phyloP scores from a whole-genome alignment of 2,797 vertebrate genomes.

The Pipistrellus pygmaeus region DNA sequence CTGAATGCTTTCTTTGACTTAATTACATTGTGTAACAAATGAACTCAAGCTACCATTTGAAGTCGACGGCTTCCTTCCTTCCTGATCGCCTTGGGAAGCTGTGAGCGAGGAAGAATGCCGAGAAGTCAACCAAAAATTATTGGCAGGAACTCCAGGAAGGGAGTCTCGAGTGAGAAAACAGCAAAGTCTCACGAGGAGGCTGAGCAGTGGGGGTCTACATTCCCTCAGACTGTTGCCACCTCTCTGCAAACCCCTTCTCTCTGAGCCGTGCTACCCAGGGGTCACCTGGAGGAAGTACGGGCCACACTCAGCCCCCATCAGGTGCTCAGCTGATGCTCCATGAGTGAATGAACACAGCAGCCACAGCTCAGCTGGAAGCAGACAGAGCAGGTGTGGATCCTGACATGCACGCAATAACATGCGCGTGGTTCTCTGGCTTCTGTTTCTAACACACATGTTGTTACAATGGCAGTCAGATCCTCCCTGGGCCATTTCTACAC shows the following conservation, averaged over 20 bases:
- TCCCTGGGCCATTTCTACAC: background rate
- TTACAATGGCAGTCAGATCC: background rate
- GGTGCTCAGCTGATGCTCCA: background rate
- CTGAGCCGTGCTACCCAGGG: background rate
- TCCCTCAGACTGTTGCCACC: background rate
- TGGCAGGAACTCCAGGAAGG: background rate
- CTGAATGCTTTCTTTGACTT: constrained; percentile 3
- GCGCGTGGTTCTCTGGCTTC: background rate
- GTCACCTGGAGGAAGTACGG: fast-evolving
- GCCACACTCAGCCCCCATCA: background rate
- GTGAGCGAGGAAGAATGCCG: background rate
- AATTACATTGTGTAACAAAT: constrained; percentile 65
- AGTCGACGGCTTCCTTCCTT: constrained; percentile 2
- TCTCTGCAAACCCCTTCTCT: background rate
- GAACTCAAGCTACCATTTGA: constrained; percentile 39
- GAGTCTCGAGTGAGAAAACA: background rate
- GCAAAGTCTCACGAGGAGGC: background rate
- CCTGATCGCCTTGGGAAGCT: background rate
- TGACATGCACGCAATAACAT: background rate
- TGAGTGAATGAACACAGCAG: background rate
- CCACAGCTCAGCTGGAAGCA: background rate
- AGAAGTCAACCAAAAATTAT: constrained; percentile 48
- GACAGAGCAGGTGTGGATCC: no score
- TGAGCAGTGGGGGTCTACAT: background rate
- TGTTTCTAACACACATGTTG: background rate